Conservation (phyloP, 2,113 vertebrate species). For the Corythoichthys intestinalis region DNA sequence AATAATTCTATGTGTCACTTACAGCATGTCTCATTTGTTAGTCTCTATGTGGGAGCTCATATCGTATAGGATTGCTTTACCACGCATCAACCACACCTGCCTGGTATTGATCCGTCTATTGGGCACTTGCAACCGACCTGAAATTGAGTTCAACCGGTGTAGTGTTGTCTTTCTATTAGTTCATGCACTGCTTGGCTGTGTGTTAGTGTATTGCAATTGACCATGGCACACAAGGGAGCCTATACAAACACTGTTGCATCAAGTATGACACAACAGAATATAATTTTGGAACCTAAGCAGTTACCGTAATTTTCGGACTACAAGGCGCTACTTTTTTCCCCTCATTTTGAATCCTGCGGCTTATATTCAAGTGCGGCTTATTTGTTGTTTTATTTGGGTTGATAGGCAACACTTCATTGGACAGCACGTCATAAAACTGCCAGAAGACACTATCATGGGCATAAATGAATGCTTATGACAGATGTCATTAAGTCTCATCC, state of each 20-base stretch:
- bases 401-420: no score
- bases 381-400: no score
- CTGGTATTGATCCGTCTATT: slow-evolving; percentile 57
- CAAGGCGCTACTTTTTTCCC: neutral
- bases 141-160: slow-evolving; percentile 49
- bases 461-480: no score
- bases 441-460: no score
- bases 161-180: slow-evolving; percentile 58
- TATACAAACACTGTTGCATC: neutral
- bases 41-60: slow-evolving; percentile 39
- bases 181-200: slow-evolving; percentile 48
- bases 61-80: slow-evolving; percentile 71
- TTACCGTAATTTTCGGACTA: no score
- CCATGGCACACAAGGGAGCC: neutral
- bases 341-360: neutral
- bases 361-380: no score
- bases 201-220: slow-evolving; percentile 9
- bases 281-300: no score
- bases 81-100: slow-evolving; percentile 57
- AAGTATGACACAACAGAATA: neutral
- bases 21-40: slow-evolving; percentile 29
- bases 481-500: no score
- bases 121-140: slow-evolving; percentile 45
- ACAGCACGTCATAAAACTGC: no score
- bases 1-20: slow-evolving; percentile 5